These are phyloP conservation scores for Darevskia nairensis DNA, from an alignment of 2,797 vertebrate species.

Conservation along the genomic window DNA sequence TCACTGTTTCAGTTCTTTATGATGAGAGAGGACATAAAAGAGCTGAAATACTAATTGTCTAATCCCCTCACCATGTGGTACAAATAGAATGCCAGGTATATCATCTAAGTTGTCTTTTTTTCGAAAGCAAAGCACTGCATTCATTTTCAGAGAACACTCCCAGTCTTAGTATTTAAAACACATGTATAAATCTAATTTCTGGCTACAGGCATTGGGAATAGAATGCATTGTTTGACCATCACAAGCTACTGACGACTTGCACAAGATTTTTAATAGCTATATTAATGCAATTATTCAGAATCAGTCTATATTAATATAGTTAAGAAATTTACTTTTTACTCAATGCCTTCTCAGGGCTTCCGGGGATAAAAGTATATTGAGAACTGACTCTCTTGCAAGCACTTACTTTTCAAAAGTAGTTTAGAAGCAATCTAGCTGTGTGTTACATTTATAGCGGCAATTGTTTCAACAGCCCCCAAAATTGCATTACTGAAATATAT, in stretches of 20 bases:
- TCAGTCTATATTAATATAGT: constrained; percentile 70
- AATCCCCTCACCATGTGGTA: constrained; percentile 70
- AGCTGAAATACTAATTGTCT: constrained; percentile 79
- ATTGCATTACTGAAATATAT: constrained; percentile 88
- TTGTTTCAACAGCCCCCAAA: constrained; percentile 82
- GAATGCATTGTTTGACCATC: constrained; percentile 65
- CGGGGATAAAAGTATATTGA: constrained; percentile 81
- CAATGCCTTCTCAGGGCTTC: constrained; percentile 78
- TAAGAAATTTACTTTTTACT: constrained; percentile 77
- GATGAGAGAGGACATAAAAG: constrained; percentile 74
- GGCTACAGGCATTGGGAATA: constrained; percentile 63
- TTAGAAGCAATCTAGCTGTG: constrained; percentile 83
- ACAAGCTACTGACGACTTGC: constrained; percentile 61
- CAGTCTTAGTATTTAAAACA: constrained; percentile 67
- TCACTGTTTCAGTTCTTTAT: constrained; percentile 80
- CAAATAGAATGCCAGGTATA: constrained; percentile 70
- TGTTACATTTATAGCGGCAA: constrained; percentile 83
- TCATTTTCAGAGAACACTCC: constrained; percentile 62
- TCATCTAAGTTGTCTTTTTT: constrained; percentile 61
- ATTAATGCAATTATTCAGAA: constrained; percentile 71
- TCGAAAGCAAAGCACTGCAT: constrained; percentile 59
- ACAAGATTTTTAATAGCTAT: constrained; percentile 56
- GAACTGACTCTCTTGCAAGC: constrained; percentile 80
- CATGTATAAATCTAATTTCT: constrained; percentile 60
- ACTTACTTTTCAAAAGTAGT: constrained; percentile 86